Base-by-base conservation (phyloP, 2,113 vertebrate species). In the Actenoides hombroni region DNA sequence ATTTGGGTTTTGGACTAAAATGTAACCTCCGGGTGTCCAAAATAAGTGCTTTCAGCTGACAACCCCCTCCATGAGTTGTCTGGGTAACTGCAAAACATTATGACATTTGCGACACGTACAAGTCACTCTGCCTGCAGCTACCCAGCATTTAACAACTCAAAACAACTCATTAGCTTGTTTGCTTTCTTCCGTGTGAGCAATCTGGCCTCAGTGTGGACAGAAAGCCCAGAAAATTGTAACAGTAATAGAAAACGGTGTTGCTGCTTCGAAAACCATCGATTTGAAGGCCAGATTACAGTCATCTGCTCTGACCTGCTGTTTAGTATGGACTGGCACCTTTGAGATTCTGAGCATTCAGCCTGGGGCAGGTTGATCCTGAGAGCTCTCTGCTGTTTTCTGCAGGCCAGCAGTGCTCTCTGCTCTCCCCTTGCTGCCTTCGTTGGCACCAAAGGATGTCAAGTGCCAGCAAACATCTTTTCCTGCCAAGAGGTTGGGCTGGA, bases 111-210 rank as follows among this genome's bases (percentile, higher is more conserved):
- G 7, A 83, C 70, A 80, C 81, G 3, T 67, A 44, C 91, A 6
- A 56, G 79, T 83, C 87, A 63, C 84, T 40, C 74, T 76, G 77
- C 86, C 92, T 83, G 90, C 91, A 60, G 94, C 94, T 85, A 84
- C 64, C 86, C 88, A 86, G 93, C 92, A 63, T 83, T 95, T 94
- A 95, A 90, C 94, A 74, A 86, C 92, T 91, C 91, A 20, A 11
- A 93, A 85, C 61, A 82, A 42, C 92, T 96, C 93, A 88, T 96
- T 92, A 95, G 82, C 89, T 95, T 85, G 83, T 83, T 94, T 87
- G 51, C 71, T 89, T 67, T 75, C 80, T 88, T 94, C 92, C 71
- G 0, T 15, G 39, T 5, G 40, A 74, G 60, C 86, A 82, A 53
- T 84, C 73, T 16, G 73, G 84, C 84, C 90, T 31, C 44, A 39